These are phyloP conservation scores for Ranitomeya imitator DNA, from an alignment of 2,113 vertebrate species.

Conservation along the genomic window DNA sequence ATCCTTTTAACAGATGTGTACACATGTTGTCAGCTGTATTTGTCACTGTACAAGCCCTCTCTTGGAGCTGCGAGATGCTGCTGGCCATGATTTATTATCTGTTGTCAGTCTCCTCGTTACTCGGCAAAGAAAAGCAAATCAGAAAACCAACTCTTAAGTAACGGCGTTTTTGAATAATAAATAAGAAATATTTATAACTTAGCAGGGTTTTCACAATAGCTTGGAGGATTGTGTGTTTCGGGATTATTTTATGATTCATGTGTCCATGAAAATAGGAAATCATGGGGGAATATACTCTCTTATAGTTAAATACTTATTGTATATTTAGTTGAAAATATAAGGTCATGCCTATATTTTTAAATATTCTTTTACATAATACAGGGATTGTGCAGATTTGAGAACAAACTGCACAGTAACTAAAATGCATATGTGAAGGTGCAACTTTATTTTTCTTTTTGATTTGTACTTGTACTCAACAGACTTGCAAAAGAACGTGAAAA, in stretches of 20 bases:
- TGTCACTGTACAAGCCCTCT: slow-evolving; percentile 70
- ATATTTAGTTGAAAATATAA: slow-evolving; percentile 36
- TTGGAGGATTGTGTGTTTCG: slow-evolving; percentile 52
- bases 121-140: slow-evolving; percentile 68
- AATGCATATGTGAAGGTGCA: too few relatives aligned
- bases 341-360: slow-evolving; percentile 47
- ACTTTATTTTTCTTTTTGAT: too few relatives aligned
- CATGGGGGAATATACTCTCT: slow-evolving; percentile 59
- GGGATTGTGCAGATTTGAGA: slow-evolving; percentile 45
- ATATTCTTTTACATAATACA: slow-evolving; percentile 58
- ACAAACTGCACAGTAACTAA: too few relatives aligned
- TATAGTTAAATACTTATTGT: slow-evolving; percentile 59
- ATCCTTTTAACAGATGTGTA: slow-evolving; percentile 71
- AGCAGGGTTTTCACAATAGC: slow-evolving; percentile 58
- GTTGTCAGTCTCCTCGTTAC: slow-evolving; percentile 68
- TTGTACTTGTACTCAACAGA: too few relatives aligned
- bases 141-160: slow-evolving; percentile 63
- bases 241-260: slow-evolving; percentile 60
- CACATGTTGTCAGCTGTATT: slow-evolving; percentile 72
- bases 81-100: slow-evolving; percentile 76
- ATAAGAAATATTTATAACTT: slow-evolving; percentile 62
- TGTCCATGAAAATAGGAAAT: slow-evolving; percentile 42
- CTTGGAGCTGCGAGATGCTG: slow-evolving; percentile 70
- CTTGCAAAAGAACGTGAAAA: too few relatives aligned
- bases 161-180: slow-evolving; percentile 65